A percentile compares a stretch with the other conserved stretches of the same genome.
These are phyloP conservation scores for Cylindroiulus punctatus DNA, from an alignment of 2,888 invertebrate genomes.

Conservation along the genomic window DNA sequence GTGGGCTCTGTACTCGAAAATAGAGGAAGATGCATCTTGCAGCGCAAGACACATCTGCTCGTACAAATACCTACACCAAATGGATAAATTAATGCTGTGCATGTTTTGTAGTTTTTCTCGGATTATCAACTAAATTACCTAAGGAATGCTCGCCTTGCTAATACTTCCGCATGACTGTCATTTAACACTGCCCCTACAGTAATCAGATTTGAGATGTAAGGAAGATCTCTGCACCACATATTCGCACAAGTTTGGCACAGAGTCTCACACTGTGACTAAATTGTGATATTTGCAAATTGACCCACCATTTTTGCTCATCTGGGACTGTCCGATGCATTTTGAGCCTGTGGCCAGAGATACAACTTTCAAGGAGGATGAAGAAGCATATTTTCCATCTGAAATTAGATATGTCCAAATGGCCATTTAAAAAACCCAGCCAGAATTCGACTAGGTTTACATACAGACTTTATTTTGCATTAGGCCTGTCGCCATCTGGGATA, in stretches of 20 bases:
- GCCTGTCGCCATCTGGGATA: no score
- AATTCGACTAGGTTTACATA: no score
- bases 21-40: neutral
- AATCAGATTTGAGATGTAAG: neutral
- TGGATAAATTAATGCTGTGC: no score
- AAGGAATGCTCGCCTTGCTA: slow-evolving; percentile 84
- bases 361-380: slow-evolving; percentile 69
- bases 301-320: slow-evolving; percentile 73
- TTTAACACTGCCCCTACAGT: slow-evolving; percentile 71
- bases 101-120: slow-evolving; percentile 63
- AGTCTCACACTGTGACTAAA: no score
- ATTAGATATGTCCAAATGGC: slow-evolving; percentile 58
- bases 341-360: slow-evolving; percentile 90
- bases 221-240: no score
- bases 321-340: slow-evolving; percentile 82
- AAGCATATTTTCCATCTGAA: slow-evolving; percentile 59
- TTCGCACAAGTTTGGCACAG: no score
- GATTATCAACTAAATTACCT: slow-evolving; percentile 74
- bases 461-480: no score
- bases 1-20: neutral
- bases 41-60: slow-evolving; percentile 22
- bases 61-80: slow-evolving; percentile 23
- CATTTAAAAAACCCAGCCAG: no score
- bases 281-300: neutral
- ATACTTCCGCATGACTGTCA: slow-evolving; percentile 92